A percentile compares a stretch with the other conserved stretches of the same genome.
Conservation (phyloP, 2,113 vertebrate genomes). For the Grus americana region DNA sequence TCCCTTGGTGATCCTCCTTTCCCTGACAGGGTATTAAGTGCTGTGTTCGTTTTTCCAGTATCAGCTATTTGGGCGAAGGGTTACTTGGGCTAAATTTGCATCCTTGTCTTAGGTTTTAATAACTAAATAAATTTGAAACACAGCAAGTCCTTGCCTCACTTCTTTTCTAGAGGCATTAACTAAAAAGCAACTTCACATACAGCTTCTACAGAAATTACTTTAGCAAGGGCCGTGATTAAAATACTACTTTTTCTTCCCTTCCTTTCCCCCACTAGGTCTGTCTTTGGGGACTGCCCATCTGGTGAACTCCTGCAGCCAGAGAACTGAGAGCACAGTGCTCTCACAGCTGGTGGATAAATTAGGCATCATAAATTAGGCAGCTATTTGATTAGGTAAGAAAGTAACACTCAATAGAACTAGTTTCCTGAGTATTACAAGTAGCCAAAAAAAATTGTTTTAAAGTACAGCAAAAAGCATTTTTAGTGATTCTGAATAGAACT, state of each 20-base stretch:
- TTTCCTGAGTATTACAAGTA: not conserved
- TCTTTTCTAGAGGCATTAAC: not conserved
- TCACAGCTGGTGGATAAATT: not conserved
- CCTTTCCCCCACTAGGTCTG: fast-evolving
- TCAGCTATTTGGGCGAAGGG: not conserved
- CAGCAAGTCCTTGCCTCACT: not conserved
- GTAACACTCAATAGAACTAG: not conserved
- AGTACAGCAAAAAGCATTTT: not conserved
- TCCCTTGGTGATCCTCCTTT: not conserved
- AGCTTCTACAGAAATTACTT: not conserved
- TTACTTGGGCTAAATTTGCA: not conserved
- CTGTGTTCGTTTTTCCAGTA: not conserved
- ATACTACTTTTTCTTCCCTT: not conserved
- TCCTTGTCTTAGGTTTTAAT: not conserved
- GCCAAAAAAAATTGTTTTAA: not conserved
- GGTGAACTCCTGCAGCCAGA: not conserved
- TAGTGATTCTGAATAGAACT: not conserved
- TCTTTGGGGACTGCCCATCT: not conserved
- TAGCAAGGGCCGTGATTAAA: not conserved
- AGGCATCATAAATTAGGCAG: not conserved
- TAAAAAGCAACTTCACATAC: not conserved
- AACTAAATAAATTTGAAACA: not conserved
- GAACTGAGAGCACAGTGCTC: not conserved
- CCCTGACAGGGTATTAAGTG: not conserved
- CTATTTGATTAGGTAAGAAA: not conserved